Percentiles rank a stretch among this genome's conserved stretches.
These are phyloP conservation scores for Nineta flava DNA, from an alignment of 2,888 invertebrate genomes.

Conservation along the genomic window DNA sequence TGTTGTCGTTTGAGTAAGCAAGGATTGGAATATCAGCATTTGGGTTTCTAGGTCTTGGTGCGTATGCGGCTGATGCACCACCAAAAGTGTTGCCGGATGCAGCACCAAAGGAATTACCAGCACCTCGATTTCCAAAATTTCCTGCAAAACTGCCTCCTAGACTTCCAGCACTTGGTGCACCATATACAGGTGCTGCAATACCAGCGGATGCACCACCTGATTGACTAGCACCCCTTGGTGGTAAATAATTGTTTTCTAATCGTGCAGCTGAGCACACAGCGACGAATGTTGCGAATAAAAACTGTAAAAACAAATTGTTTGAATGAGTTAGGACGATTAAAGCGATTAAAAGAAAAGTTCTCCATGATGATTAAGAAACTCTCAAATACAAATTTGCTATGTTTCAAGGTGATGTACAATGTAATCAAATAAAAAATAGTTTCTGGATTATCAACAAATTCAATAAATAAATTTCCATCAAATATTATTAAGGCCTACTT, in stretches of 20 bases:
- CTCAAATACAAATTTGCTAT: too few species aligned
- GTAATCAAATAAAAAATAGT: too few species aligned
- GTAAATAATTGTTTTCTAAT: slow-evolving; percentile 6
- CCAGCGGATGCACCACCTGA: slow-evolving; percentile 1
- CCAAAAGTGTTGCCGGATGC: not conserved
- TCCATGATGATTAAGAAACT: too few species aligned
- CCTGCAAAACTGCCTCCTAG: not conserved
- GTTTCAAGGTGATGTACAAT: too few species aligned
- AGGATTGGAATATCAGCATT: slow-evolving; percentile 22
- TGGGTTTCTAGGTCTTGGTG: slow-evolving; percentile 8
- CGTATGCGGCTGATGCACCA: slow-evolving; percentile 3
- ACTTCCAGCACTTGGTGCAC: not conserved
- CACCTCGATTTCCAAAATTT: not conserved
- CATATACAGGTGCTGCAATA: slow-evolving; percentile 2
- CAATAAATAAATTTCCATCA: too few species aligned
- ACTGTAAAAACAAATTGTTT: slow-evolving; percentile 3
- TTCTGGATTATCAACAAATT: too few species aligned
- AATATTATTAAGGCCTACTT: too few species aligned
- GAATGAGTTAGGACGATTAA: too few species aligned
- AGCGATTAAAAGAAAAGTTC: too few species aligned
- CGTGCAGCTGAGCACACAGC: slow-evolving; percentile 3
- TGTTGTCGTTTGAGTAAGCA: slow-evolving; percentile 25
- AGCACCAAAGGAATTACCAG: not conserved
- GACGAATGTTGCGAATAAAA: not conserved
- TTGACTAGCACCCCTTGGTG: slow-evolving; percentile 1